Evolutionary conservation across 2,113 vertebrate species (phyloP).

Genomic region (Alexandromys fortis): DNA sequence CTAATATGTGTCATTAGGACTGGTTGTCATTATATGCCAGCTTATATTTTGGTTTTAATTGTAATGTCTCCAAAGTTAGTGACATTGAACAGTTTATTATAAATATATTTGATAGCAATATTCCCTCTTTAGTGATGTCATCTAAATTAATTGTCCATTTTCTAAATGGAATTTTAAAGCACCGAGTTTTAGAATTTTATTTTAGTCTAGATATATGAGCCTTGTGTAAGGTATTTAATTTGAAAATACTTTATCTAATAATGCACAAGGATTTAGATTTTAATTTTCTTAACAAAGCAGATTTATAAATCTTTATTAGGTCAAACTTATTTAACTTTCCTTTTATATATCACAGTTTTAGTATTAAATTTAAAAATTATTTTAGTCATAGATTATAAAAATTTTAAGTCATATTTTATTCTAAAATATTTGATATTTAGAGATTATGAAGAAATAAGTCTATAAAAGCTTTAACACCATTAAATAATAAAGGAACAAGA

Average conservation of each 20-base stretch:
- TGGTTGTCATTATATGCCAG: not conserved
- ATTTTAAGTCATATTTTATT: not conserved
- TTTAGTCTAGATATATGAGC: not conserved
- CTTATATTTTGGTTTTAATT: not conserved
- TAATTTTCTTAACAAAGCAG: not conserved
- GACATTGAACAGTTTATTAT: not conserved
- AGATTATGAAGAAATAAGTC: not conserved
- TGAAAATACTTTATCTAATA: not conserved
- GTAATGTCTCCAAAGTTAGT: not conserved
- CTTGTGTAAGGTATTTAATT: not conserved
- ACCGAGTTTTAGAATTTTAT: not conserved
- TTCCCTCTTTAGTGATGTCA: not conserved
- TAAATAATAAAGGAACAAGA: not conserved
- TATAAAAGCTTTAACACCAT: not conserved
- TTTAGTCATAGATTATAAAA: not conserved
- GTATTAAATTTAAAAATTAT: not conserved
- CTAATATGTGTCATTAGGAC: not conserved
- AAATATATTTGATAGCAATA: not conserved
- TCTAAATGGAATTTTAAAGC: not conserved
- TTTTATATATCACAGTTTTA: not conserved
- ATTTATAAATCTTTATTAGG: not conserved
- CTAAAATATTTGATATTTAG: not conserved
- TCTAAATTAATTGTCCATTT: not conserved
- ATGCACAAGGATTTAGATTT: not conserved
- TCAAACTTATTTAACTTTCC: not conserved